Evolutionary conservation across 2,113 vertebrate genomes (phyloP).

Genomic region (Megalops atlanticus): DNA sequence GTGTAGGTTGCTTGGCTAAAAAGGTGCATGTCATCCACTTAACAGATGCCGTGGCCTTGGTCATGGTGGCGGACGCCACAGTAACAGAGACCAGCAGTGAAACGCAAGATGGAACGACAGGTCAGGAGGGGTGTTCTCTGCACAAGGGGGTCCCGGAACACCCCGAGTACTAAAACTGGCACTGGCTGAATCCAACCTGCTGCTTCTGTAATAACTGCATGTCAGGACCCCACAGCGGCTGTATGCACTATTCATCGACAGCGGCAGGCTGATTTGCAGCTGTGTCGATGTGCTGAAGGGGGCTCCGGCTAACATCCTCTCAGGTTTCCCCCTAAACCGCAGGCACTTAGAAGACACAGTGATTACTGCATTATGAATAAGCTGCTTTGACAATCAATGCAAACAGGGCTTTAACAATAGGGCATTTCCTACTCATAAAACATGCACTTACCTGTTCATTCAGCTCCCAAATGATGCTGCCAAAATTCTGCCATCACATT

Average conservation of each 20-base stretch:
- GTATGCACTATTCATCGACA: no score
- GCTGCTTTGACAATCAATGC: neutral
- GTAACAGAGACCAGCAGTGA: slow-evolving; percentile 62
- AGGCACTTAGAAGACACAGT: no score
- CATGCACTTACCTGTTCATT: neutral
- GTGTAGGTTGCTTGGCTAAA: no score
- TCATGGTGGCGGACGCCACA: slow-evolving; percentile 68
- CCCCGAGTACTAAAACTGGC: no score
- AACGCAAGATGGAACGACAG: slow-evolving; percentile 78
- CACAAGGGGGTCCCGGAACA: no score
- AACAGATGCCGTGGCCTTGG: slow-evolving; percentile 68
- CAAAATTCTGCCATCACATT: neutral
- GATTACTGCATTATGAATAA: neutral
- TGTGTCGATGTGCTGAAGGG: no score
- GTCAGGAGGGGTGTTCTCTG: slow-evolving; percentile 57
- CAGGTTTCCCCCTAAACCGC: no score
- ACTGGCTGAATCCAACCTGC: no score
- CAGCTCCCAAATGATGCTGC: no score
- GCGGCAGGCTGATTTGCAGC: no score
- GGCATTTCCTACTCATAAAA: neutral
- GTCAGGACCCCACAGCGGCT: neutral
- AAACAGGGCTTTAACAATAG: neutral
- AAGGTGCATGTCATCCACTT: no score
- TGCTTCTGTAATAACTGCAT: neutral
- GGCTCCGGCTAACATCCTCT: no score